Base-by-base conservation (phyloP, 2,888 invertebrate genomes). In the Eupithecia abbreviata region DNA sequence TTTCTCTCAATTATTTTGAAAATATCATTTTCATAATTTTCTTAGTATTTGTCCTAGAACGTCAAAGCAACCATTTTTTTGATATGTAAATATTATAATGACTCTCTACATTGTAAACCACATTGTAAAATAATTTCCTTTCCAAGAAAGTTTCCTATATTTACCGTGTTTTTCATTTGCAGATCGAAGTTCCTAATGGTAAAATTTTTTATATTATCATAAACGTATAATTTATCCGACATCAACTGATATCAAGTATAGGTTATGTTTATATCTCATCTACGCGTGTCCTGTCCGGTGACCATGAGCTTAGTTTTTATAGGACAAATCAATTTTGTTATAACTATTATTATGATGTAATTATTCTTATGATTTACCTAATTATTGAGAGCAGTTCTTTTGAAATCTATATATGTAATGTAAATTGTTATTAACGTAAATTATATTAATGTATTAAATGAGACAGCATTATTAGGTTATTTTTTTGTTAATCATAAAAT, bases 141-240 rank as follows among this genome's bases (percentile, higher is more conserved):
- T 45, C 58, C 62, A 58, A 30, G 62, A 51, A 51, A 51, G 51
- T 15, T 15, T 51, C 15, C 15, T 15, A 51, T 15, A 30, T 1
- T 30, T 30, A 49, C 49, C 41, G 72, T n/a, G 67, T 71, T 66
- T 55, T 68, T 75, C 66, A 51, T 73, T 75, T 62, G 6, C 70
- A 43, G 65, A 70, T 72, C 69, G 71, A 65, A 68, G 69, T 77
- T 74, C 69, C 69, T 55, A 72, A 69, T 67, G 47, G 80, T 66
- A 69, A 15, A 7, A n/a, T 80, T 80, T 82, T 77, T 30, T 71
- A 83, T 85, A 84, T 85, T 84, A 84, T 86, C 81, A 78, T 78
- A 75, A 84, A 83, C 84, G 72, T 86, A 84, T 85, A 77, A 88
- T 85, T 18, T 87, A 86, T 74, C 77, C 73, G 55, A 82, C 84